Evolutionary conservation across 2,113 vertebrate genomes (phyloP).

Genomic region (Otus sunia): DNA sequence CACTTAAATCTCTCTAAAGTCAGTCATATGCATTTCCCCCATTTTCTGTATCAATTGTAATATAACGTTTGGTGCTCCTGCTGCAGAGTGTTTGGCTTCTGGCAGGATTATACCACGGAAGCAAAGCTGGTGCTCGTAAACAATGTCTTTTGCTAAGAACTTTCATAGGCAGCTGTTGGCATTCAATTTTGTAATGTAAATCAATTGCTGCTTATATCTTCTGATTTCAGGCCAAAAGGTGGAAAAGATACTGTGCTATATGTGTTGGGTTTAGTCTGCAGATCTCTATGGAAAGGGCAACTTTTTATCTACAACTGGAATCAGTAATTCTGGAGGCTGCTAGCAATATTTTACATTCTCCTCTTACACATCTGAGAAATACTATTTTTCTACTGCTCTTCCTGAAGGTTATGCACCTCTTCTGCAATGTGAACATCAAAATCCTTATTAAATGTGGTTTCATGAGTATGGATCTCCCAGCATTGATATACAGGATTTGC

Average conservation of each 20-base stretch:
- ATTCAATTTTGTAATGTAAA: conserved; percentile 51
- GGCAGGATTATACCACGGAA: neutral
- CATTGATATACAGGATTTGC: neutral
- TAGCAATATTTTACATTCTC: neutral
- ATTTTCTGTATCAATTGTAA: neutral
- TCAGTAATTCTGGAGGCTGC: neutral
- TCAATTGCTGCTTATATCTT: neutral
- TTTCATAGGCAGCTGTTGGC: conserved; percentile 2
- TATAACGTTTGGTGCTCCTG: neutral
- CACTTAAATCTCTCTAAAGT: neutral
- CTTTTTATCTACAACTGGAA: neutral
- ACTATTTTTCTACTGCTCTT: neutral
- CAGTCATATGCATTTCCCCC: neutral
- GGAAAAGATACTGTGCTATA: neutral
- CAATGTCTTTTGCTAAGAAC: conserved; percentile 28
- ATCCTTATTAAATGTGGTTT: neutral
- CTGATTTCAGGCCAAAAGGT: neutral
- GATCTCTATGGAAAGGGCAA: neutral
- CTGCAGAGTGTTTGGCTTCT: neutral
- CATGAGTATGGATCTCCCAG: neutral
- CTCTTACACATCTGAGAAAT: neutral
- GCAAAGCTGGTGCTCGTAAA: neutral
- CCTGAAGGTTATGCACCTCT: neutral
- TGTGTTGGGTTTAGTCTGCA: neutral
- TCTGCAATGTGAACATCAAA: neutral